Evolutionary conservation across 30 jellyfish, hydroid and myxozoan species (phyloP).

Genomic region (Cassiopea andromeda): DNA sequence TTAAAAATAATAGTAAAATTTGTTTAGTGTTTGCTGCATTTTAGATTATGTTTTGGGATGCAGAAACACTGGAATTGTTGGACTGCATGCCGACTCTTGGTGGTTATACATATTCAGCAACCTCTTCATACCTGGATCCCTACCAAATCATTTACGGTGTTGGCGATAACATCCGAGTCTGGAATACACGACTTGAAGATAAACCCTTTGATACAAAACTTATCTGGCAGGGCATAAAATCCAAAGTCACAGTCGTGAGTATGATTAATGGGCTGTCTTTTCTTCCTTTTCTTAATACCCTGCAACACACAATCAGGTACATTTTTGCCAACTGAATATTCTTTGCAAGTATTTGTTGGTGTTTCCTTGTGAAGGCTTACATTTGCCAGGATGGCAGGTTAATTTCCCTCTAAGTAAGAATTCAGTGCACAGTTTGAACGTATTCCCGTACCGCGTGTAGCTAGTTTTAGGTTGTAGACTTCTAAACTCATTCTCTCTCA

Average conservation of each 20-base stretch:
- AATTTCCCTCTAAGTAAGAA: no score
- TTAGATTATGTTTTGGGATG: constrained; percentile 62
- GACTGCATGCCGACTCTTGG: constrained; percentile 81
- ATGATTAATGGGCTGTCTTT: not conserved
- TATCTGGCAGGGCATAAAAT: constrained; percentile 90
- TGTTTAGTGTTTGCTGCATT: not conserved
- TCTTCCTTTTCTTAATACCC: not conserved
- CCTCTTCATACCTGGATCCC: constrained; percentile 82
- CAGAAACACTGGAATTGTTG: constrained; percentile 39
- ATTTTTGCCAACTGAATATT: no score
- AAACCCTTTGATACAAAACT: constrained; percentile 47
- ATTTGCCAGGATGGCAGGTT: no score
- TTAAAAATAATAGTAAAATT: not conserved
- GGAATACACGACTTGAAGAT: constrained; percentile 79
- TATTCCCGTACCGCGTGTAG: no score
- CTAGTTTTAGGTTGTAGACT: no score
- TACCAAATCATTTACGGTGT: constrained; percentile 80
- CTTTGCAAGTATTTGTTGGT: no score
- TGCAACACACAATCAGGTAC: no score
- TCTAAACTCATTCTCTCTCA: no score
- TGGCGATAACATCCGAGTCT: constrained; percentile 93
- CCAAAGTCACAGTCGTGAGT: constrained; percentile 85
- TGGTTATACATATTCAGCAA: constrained; percentile 83
- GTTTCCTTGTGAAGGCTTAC: no score
- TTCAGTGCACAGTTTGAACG: no score